Evolutionary conservation across 2,113 vertebrate species (phyloP), one percentile per base, ranked within the genome.

Genomic region (Cebus imitator): DNA sequence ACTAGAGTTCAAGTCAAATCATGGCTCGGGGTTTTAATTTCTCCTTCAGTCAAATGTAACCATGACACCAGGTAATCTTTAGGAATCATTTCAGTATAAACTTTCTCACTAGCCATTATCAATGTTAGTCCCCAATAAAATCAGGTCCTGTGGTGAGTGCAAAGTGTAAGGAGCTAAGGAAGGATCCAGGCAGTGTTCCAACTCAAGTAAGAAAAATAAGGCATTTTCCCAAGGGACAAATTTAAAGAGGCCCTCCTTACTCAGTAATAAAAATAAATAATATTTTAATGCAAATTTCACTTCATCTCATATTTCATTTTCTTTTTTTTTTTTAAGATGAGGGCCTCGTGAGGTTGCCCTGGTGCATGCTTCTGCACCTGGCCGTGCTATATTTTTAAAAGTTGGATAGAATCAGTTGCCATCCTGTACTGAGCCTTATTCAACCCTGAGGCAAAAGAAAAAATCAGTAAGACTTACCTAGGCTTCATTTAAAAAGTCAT

Each of bases 101-200:
- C 1, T 50, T 66, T 83, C 35, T 45, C 7, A n/a, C 3, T 27
- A 52, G 6, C 25, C 40, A 64, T 76, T 81, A 58, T 79, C 32
- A 48, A 55, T 0, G 6, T 87, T 83, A 61, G 20, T 72, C 14
- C 2, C 5, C 11, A 7, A 10, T 37, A 55, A 84, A 88, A 52
- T 13, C 10, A 52, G 21, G 5, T 2, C 37, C 35, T 43, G 0
- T 30, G 2, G 8, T 30, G 3, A 66, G 5, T 64, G 2, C 6
- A 55, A 72, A 83, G 14, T 55, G 1, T 55, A 87, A 90, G 35
- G 37, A 89, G 40, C 27, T 43, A 70, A 82, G 16, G 48, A 82
- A 90, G 70, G 1, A n/a, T 75, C 8, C 40, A 80, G 37, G 16
- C 16, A 88, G 4, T 78, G 5, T 12, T 75, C 1, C 43, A 18